Evolutionary conservation across 2,113 vertebrate genomes (phyloP), one percentile per base, ranked within the genome.

Genomic region (Zapus hudsonius): DNA sequence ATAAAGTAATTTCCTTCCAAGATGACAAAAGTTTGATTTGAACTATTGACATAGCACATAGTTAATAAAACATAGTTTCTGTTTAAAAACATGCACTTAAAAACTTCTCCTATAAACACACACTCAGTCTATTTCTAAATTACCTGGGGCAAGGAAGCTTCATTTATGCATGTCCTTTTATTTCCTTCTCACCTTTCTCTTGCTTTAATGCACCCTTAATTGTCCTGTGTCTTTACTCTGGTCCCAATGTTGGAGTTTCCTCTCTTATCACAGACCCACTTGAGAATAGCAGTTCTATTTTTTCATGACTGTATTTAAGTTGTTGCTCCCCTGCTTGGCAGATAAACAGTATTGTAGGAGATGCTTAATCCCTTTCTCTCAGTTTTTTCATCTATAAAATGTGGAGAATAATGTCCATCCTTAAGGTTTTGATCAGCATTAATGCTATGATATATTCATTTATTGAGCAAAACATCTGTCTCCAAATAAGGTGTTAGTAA

Each of bases 21-120:
- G 44, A 47, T 79, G 27, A 89, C 81, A 47, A 66, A 85, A 66
- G 42, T 84, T 91, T 88, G 38, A 67, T 36, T 90, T 63, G 69
- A 83, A 47, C 55, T 75, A 75, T 31, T 84, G 63, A 55, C 17
- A 38, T 38, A 40, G 20, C 38, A 63, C 2, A 20, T 63, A 63
- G 67, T 92, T 90, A 42, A 42, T 91, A 84, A 95, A 76, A 2
- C 36, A 38, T 42, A 4, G 12, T 76, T 97, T 81, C 87, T 92
- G 22, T 94, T 82, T 95, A 23, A 96, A 97, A 76, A 31, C 23
- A 22, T 17, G 69, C 90, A 94, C 90, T 96, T 92, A 74, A 15
- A 55, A 16, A 52, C 33, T 57, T 42, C 22, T 84, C 36, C 84
- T 76, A 47, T 9, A 29, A 55, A 69, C 47, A 76, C 36, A 16